phyloP scores from a whole-genome alignment of 1,140 invertebrate genomes.

The Brachionus plicatilis region DNA sequence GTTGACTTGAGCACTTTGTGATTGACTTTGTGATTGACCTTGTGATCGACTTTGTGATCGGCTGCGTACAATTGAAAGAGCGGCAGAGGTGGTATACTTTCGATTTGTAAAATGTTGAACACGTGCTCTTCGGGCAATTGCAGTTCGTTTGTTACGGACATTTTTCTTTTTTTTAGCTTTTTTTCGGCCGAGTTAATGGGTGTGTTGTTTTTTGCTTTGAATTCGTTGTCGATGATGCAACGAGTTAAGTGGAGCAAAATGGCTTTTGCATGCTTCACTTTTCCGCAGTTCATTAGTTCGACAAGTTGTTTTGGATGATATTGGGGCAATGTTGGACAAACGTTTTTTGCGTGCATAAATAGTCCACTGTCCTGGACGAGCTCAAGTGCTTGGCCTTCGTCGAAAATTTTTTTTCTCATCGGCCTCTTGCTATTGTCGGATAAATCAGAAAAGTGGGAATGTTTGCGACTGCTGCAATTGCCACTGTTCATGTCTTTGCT shows the following conservation, averaged over 20 bases:
- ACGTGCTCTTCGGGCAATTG: constrained; percentile 65
- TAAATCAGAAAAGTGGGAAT: neutral
- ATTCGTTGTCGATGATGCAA: constrained; percentile 50
- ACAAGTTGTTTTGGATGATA: constrained; percentile 98
- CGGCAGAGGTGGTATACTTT: constrained; percentile 88
- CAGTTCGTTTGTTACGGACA: constrained; percentile 69
- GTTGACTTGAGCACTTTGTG: neutral
- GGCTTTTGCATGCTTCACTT: constrained; percentile 92
- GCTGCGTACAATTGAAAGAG: constrained; percentile 88
- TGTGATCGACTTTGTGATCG: constrained; percentile 64
- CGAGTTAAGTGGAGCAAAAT: constrained; percentile 89
- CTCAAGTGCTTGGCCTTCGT: constrained; percentile 42
- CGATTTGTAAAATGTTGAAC: constrained; percentile 89
- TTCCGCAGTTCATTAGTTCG: constrained; percentile 96
- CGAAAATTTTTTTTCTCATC: constrained; percentile 44
- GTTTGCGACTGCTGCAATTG: neutral
- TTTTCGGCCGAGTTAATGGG: neutral
- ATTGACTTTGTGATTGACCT: constrained; percentile 65
- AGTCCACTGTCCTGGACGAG: constrained; percentile 71
- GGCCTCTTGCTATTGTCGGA: constrained; percentile 42
- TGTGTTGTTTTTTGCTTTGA: constrained; percentile 38
- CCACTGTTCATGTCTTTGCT: neutral
- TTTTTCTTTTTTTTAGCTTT: constrained; percentile 62
- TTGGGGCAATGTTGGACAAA: constrained; percentile 90
- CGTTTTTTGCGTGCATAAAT: constrained; percentile 91